Percentiles rank a stretch among this genome's conserved stretches.
These are phyloP conservation scores for Eilema sororculum DNA, from an alignment of 2,888 invertebrate species.

Conservation along the genomic window DNA sequence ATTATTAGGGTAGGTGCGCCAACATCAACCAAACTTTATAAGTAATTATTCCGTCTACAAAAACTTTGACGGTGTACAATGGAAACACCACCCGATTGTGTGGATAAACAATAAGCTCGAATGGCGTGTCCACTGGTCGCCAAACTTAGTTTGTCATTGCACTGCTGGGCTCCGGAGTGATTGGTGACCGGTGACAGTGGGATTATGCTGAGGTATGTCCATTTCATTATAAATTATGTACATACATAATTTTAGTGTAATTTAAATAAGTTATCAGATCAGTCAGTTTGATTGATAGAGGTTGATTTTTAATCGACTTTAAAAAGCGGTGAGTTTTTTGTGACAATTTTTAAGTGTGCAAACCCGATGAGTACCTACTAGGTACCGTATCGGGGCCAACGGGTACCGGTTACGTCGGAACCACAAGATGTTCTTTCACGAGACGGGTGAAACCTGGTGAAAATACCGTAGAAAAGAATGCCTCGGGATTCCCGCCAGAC, in stretches of 20 bases:
- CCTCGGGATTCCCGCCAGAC: too few relatives aligned
- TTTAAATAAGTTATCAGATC: neutral
- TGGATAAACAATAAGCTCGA: slow-evolving; percentile 62
- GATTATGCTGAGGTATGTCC: slow-evolving; percentile 58
- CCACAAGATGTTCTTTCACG: too few relatives aligned
- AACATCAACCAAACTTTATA: neutral
- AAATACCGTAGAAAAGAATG: too few relatives aligned
- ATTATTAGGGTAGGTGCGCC: too few relatives aligned
- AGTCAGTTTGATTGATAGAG: neutral
- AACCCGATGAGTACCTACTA: too few relatives aligned
- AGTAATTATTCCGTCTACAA: neutral
- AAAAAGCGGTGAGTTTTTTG: neutral
- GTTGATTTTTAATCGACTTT: neutral
- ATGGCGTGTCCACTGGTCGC: slow-evolving; percentile 64
- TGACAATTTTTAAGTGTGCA: too few relatives aligned
- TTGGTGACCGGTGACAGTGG: slow-evolving; percentile 31
- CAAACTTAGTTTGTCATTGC: slow-evolving; percentile 48
- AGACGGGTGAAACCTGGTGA: too few relatives aligned
- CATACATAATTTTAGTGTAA: neutral
- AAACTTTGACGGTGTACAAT: slow-evolving; percentile 48
- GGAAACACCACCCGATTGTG: slow-evolving; percentile 61
- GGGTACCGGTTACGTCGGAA: too few relatives aligned
- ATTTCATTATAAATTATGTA: slow-evolving; percentile 3
- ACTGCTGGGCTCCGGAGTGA: slow-evolving; percentile 48
- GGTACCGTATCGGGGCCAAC: too few relatives aligned